Conservation (phyloP, 2,113 vertebrate species). For the Halichoerus grypus region DNA sequence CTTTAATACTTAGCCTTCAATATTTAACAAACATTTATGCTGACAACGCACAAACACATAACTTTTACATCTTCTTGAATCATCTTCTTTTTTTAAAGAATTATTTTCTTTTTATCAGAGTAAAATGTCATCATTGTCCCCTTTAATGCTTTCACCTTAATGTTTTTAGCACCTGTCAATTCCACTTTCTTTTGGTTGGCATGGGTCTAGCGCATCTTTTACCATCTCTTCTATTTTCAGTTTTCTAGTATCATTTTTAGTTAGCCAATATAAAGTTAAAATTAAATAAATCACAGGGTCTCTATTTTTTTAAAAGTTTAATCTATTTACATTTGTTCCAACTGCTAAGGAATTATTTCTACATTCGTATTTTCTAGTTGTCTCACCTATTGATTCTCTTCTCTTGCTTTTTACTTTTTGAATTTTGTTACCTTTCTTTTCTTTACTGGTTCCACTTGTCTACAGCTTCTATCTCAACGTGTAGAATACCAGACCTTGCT, state of each 20-base stretch:
- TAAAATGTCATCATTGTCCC: neutral
- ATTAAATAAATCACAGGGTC: neutral
- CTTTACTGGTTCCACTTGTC: conserved; percentile 4
- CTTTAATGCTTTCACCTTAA: neutral
- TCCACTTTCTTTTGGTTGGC: neutral
- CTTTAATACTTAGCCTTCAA: neutral
- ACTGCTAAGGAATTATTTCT: neutral
- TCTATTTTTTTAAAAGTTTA: conserved; percentile 17
- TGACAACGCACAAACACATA: neutral
- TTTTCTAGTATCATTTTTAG: conserved; percentile 5
- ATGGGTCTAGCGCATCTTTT: neutral
- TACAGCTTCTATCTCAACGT: neutral
- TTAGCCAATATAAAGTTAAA: neutral
- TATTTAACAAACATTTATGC: conserved; percentile 10
- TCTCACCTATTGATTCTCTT: conserved; percentile 21
- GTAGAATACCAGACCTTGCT: neutral
- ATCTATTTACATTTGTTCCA: conserved; percentile 1
- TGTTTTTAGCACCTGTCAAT: neutral
- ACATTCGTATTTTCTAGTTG: neutral
- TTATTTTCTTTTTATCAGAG: neutral
- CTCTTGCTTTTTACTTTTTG: neutral
- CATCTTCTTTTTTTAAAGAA: neutral
- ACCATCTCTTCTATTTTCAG: neutral
- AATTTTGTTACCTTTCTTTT: neutral
- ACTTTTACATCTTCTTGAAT: neutral